Base-by-base conservation (phyloP, 1,140 invertebrate species). In the Papilio dardanus region DNA sequence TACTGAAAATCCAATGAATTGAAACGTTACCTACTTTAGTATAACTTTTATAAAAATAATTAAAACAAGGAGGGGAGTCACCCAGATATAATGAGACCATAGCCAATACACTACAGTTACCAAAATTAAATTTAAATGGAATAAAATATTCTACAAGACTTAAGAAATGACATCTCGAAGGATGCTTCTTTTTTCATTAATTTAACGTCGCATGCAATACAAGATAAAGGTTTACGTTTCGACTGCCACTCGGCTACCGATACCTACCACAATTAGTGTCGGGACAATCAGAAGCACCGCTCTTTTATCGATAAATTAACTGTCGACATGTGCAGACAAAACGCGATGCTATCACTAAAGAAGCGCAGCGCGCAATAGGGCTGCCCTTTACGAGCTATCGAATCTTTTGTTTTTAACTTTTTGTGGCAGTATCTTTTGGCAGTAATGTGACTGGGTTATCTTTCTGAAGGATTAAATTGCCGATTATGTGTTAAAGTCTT, bases 251-350 rank as follows among this genome's bases (percentile, higher is more conserved):
- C 77, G 77, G 77, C 75, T 75, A 84, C 83, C 83, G 81, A 87
- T 88, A 84, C 68, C 24, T 66, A 75, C 81, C 83, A 86, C 85
- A 88, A 89, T 89, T 89, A 89, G 86, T 84, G 88, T 87, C 83
- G 85, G 80, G 67, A 78, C 81, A 82, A 83, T 84, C 83, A 85
- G 83, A 86, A 80, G 71, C 37, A 28, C 42, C 74, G 74, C 42
- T 76, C 76, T 77, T 77, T 77, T 86, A 83, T 84, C 88, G 87
- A 87, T 88, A 85, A 86, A 84, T 83, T 68, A 73, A 81, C 68
- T 73, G 76, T 71, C 80, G 83, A 83, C 86, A 85, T 83, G 76
- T 74, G 76, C 71, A 83, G 84, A 88, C 86, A 88, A 86, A 87
- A 86, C 81, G 77, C 81, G 87, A 89, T 89, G 42, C 46, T 86